phyloP scores from a whole-genome alignment of 1,140 invertebrate genomes.

The Sarcophaga bullata region DNA sequence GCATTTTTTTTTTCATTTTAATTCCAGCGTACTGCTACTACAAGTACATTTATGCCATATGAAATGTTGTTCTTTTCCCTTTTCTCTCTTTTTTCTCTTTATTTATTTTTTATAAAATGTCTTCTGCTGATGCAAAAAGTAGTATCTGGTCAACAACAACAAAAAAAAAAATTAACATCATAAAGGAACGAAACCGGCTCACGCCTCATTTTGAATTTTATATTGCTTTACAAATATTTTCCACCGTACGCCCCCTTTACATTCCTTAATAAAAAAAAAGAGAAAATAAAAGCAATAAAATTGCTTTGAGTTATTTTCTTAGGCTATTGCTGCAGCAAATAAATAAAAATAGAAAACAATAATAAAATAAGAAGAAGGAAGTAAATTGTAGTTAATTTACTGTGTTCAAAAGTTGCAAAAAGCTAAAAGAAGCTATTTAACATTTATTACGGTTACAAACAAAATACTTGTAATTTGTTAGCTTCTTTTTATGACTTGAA shows the following conservation, averaged over 20 bases:
- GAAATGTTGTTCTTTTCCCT: background rate
- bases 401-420: background rate
- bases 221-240: conserved; percentile 4
- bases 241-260: background rate
- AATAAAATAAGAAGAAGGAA: conserved; percentile 4
- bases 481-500: background rate
- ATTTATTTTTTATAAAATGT: background rate
- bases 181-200: background rate
- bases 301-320: background rate
- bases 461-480: conserved; percentile 15
- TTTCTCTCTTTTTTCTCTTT: background rate
- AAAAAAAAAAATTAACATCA: background rate
- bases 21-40: background rate
- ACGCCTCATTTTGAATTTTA: background rate
- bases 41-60: background rate
- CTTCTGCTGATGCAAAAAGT: background rate
- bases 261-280: background rate
- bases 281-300: background rate
- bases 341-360: background rate
- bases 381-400: conserved; percentile 15
- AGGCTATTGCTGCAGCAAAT: background rate
- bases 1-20: conserved; percentile 1
- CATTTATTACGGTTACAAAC: conserved; percentile 11
- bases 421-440: conserved; percentile 9
- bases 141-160: too few species aligned